Conservation (phyloP, 2,888 invertebrate genomes). For the Leptodirus hochenwartii region DNA sequence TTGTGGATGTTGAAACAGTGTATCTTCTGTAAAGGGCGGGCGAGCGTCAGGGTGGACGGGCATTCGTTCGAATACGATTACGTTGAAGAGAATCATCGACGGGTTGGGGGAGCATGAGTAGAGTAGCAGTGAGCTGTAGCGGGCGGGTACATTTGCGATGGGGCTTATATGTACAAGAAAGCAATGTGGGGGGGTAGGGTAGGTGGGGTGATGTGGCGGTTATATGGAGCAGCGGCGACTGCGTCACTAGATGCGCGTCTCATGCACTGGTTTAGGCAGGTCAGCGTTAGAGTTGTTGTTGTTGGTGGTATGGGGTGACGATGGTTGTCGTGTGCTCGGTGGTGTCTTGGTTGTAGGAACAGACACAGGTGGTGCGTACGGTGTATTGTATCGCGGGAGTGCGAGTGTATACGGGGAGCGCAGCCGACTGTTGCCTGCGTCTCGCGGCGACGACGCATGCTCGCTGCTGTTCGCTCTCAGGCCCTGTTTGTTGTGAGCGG, state of each 20-base stretch:
- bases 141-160: too few species aligned
- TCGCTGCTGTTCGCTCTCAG: too few species aligned
- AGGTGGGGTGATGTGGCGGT: slow-evolving; percentile 6
- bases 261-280: slow-evolving; percentile 47
- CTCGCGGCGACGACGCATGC: slow-evolving; percentile 6
- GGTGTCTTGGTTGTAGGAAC: slow-evolving; percentile 19
- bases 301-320: slow-evolving; percentile 24
- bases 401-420: slow-evolving; percentile 28
- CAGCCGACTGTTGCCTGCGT: slow-evolving; percentile 20
- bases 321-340: slow-evolving; percentile 33
- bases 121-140: too few species aligned
- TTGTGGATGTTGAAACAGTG: too few species aligned
- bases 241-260: slow-evolving; percentile 46
- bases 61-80: too few species aligned
- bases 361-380: slow-evolving; percentile 33
- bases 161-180: too few species aligned
- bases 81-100: too few species aligned
- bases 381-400: slow-evolving; percentile 34
- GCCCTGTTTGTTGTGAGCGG: too few species aligned
- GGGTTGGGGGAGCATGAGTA: too few species aligned
- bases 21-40: too few species aligned
- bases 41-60: too few species aligned
- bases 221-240: too few species aligned
- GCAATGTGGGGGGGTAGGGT: slow-evolving; percentile 8
- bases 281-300: slow-evolving; percentile 36